Base-by-base conservation (phyloP, 2,888 invertebrate genomes). In the Arctia plantaginis region DNA sequence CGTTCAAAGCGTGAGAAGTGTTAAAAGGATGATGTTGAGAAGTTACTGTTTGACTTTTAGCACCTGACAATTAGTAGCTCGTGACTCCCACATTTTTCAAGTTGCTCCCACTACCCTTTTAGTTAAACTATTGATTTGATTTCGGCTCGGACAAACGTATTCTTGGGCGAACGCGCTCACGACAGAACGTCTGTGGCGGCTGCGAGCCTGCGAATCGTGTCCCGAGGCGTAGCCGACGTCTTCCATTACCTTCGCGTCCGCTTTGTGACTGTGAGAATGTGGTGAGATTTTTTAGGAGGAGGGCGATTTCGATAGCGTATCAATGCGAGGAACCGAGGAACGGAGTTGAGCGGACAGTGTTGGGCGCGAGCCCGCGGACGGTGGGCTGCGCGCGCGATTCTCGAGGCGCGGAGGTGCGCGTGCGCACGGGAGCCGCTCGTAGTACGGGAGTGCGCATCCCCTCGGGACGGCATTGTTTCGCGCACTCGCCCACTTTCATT, bases 1-100 rank as follows among this genome's bases (percentile, higher is more conserved):
- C 88, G 90, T 87, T 87, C 83, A 82, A 86, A 87, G 86, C 88
- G 92, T 91, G 90, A 89, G 89, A 94, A 90, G 89, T 90, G 90
- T 86, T 90, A 89, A 90, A 89, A 88, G 82, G 85, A 77, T 75
- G 82, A 84, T 80, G 77, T 81, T 84, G 82, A 85, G 84, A 85
- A 75, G 80, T 80, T 80, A 86, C 87, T 89, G 89, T 90, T 86
- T 82, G 78, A 79, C 86, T 82, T 81, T 90, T 90, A 89, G 83
- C 90, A 88, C 89, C 86, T 87, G 59, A 72, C 84, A 87, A 88
- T 90, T 89, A 90, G 85, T 78, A 76, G 80, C 78, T 79, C 89
- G 87, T 88, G 88, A 86, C 87, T 85, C 69, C 78, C 75, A 75
- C 83, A 83, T 88, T 83, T 79, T 76, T 70, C 77, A 71, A 77